A percentile compares a stretch with the other conserved stretches of the same genome.
Evolutionary conservation across 1,140 invertebrate species (phyloP).

Genomic region (Zaprionus davidi): DNA sequence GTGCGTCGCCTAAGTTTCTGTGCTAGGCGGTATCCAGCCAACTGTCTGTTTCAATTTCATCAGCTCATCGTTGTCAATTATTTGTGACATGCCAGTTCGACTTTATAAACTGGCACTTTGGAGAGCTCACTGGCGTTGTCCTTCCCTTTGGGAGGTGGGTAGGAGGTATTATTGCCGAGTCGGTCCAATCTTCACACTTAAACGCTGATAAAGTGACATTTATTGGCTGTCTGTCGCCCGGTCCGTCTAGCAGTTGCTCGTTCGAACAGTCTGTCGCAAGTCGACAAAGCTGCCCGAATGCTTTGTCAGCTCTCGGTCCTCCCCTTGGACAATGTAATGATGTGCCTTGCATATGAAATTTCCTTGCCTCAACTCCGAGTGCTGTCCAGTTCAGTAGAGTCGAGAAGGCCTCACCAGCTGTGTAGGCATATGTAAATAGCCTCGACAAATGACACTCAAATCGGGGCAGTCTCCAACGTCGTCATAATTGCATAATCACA

Average conservation of each 20-base stretch:
- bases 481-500: slow-evolving; percentile 47
- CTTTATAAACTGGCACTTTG: slow-evolving; percentile 73
- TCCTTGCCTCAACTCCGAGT: not conserved
- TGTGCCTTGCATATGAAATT: slow-evolving; percentile 70
- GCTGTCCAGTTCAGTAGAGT: not conserved
- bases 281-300: slow-evolving; percentile 25
- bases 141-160: not conserved
- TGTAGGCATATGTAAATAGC: slow-evolving; percentile 30
- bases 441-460: not conserved
- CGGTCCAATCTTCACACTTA: slow-evolving; percentile 54
- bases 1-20: not conserved
- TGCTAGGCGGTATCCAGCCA: slow-evolving; percentile 28
- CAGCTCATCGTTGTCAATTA: slow-evolving; percentile 73
- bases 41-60: slow-evolving; percentile 65
- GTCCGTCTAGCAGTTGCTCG: slow-evolving; percentile 24
- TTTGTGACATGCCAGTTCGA: slow-evolving; percentile 68
- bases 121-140: slow-evolving; percentile 44
- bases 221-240: slow-evolving; percentile 72
- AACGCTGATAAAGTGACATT: slow-evolving; percentile 70
- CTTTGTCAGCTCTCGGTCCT: slow-evolving; percentile 57
- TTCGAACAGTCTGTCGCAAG: slow-evolving; percentile 10
- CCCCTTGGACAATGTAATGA: slow-evolving; percentile 64
- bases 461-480: not conserved
- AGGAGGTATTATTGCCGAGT: slow-evolving; percentile 21
- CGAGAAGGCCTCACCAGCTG: not conserved